phyloP scores from a whole-genome alignment of 1,140 invertebrate genomes.

The Meloidogyne exigua region DNA sequence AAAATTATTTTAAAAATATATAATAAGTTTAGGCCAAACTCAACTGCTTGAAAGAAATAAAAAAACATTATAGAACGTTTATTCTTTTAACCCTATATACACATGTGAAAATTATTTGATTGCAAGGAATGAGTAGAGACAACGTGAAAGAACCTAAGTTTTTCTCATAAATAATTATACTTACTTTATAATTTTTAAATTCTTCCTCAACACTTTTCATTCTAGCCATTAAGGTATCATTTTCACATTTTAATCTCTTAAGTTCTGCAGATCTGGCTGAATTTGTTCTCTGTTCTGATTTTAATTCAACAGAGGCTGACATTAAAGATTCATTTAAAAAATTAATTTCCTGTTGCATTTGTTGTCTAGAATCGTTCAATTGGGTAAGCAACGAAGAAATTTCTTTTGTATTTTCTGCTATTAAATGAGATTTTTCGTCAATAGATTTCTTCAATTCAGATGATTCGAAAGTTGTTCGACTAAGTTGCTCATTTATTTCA shows the following conservation, averaged over 20 bases:
- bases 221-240: not conserved
- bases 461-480: not conserved
- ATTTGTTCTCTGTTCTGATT: not conserved
- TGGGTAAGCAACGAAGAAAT: not conserved
- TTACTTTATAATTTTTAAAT: constrained; percentile 17
- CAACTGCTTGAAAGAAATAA: no score
- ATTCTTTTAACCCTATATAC: no score
- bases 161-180: no score
- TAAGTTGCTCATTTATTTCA: constrained; percentile 22
- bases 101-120: no score
- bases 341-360: constrained; percentile 7
- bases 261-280: constrained; percentile 11
- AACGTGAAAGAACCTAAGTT: no score
- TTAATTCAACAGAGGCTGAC: not conserved
- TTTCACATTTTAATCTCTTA: constrained; percentile 11
- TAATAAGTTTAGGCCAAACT: no score
- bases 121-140: no score
- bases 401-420: constrained; percentile 23
- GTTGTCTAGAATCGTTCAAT: constrained; percentile 17
- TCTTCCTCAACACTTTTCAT: constrained; percentile 8
- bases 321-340: constrained; percentile 3
- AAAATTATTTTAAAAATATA: no score
- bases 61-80: no score
- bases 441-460: constrained; percentile 3
- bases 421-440: not conserved